phyloP scores from a whole-genome alignment of 2,888 invertebrate genomes.

The Callinectes sapidus region DNA sequence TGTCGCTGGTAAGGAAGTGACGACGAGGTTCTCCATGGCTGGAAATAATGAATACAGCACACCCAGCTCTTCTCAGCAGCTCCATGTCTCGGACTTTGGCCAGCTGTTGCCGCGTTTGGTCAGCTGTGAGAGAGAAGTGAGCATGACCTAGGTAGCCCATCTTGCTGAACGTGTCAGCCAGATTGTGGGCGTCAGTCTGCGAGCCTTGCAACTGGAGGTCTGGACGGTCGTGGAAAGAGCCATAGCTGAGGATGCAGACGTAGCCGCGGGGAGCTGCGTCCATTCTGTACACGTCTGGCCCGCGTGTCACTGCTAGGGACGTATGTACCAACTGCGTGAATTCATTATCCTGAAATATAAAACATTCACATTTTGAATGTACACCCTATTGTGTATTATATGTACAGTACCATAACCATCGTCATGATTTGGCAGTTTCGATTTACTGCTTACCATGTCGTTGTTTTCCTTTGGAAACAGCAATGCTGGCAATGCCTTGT shows the following conservation, averaged over 20 bases:
- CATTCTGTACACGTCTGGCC: not conserved
- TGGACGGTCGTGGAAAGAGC: slow-evolving; percentile 38
- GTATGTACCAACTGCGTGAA: not conserved
- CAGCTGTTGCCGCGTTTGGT: slow-evolving; percentile 7
- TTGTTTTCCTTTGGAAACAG: not conserved
- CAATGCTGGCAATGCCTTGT: not conserved
- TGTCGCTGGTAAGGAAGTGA: slow-evolving; percentile 44
- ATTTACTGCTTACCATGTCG: not conserved
- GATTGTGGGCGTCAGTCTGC: not conserved
- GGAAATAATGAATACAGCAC: slow-evolving; percentile 39
- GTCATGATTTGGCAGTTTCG: not conserved
- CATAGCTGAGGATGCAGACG: slow-evolving; percentile 41
- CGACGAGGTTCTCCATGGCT: slow-evolving; percentile 23
- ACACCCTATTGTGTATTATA: not conserved
- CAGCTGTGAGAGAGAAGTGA: slow-evolving; percentile 17
- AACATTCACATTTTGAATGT: not conserved
- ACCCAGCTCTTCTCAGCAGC: not conserved
- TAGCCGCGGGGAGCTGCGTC: not conserved
- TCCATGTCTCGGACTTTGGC: not conserved
- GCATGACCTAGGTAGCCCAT: slow-evolving; percentile 42
- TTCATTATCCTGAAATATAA: slow-evolving; percentile 1
- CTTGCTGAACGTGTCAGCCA: slow-evolving; percentile 24
- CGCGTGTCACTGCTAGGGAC: not conserved
- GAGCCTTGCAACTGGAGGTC: slow-evolving; percentile 18
- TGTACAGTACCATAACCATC: not conserved